Base-by-base conservation (phyloP, 2,888 invertebrate species). In the Hirtodrosophila confusa region DNA sequence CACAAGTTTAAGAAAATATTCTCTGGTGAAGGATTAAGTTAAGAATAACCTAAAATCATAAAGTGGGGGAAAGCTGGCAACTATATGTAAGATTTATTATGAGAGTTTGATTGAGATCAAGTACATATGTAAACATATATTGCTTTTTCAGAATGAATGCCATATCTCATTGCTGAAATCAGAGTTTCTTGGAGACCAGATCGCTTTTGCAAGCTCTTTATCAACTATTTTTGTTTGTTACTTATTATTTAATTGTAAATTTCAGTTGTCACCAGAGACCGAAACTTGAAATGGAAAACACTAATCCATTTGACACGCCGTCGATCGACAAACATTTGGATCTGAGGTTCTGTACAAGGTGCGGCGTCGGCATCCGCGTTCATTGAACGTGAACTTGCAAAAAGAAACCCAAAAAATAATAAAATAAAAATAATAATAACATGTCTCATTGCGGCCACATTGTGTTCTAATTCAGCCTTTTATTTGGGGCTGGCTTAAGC, bases 281-380 rank as follows among this genome's bases (percentile, higher is more conserved):
- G 23, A 44, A 44, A 57, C 56, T 44, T 54, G 44, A 83, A 68
- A 40, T 64, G 63, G 63, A 24, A 75, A 69, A 68, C 56, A 68
- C 57, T 84, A 86, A 84, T 86, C 83, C 83, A 79, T 86, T 84
- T 77, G 83, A 86, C 86, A 84, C 70, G 86, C 75, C 57, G 57
- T 35, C 49, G 74, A 58, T 67, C 58, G 45, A 49, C 83, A 79
- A 79, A 79, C 82, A 78, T 78, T 69, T 65, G 45, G 36, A 12
- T 10, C 23, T 37, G 33, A 8, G n/a, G 44, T 62, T 62, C 57
- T 53, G 11, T 39, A 23, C 37, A 55, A 69, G 73, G 69, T 45
- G 58, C 62, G 63, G 5, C 27, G 27, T 8, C 31, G 7, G 65
- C 57, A 84, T 86, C 86, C 83, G 86, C 83, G 83, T 84, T 84